Evolutionary conservation across 2,797 vertebrate species (phyloP).

Genomic region (Falco rusticolus): DNA sequence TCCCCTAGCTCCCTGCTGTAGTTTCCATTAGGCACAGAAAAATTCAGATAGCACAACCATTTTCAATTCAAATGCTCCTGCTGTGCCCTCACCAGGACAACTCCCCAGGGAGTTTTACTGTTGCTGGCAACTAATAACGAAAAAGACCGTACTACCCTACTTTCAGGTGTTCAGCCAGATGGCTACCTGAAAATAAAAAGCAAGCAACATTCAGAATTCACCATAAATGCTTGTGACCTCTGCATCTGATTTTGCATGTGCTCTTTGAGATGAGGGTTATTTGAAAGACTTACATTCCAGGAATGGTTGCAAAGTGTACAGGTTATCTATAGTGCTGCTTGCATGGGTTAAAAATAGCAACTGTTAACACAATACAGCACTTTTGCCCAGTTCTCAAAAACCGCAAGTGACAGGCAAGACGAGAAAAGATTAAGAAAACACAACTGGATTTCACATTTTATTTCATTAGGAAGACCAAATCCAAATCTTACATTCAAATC

Average conservation of each 20-base stretch:
- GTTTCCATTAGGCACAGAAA: conserved; percentile 6
- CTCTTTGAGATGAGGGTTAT: neutral
- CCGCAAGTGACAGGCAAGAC: neutral
- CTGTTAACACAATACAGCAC: neutral
- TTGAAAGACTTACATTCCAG: conserved; percentile 6
- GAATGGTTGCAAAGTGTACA: neutral
- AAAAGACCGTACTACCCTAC: neutral
- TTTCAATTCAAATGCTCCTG: conserved; percentile 24
- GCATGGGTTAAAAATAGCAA: conserved; percentile 8
- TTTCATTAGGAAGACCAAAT: neutral
- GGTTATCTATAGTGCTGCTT: neutral
- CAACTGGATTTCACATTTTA: neutral
- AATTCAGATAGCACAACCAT: neutral
- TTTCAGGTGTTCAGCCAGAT: neutral
- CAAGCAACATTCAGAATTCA: neutral
- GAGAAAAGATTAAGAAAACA: neutral
- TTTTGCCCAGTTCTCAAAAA: neutral
- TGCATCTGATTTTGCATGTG: neutral
- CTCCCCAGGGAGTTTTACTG: neutral
- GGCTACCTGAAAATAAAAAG: conserved; percentile 9
- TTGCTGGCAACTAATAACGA: neutral
- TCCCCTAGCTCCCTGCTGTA: conserved; percentile 4
- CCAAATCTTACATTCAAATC: neutral
- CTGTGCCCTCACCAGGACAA: conserved; percentile 23
- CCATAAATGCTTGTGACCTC: neutral